Evolutionary conservation across 2,113 vertebrate genomes (phyloP).

Genomic region (Halichoeres trimaculatus): DNA sequence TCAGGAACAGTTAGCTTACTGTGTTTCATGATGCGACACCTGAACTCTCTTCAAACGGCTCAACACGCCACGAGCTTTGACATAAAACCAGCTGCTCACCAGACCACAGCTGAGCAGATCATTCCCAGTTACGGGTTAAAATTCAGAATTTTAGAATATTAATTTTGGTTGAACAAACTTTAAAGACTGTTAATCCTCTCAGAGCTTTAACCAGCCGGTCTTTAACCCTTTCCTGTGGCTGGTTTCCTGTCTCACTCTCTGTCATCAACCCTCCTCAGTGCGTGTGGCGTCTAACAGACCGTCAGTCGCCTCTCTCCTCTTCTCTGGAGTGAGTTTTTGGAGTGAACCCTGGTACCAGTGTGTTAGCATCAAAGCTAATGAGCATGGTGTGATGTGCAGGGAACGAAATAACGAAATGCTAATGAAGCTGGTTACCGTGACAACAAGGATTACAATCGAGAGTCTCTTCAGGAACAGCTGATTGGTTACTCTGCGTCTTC

Average conservation of each 20-base stretch:
- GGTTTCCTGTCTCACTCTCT: background rate
- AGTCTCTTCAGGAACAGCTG: conserved; percentile 2
- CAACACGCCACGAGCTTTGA: background rate
- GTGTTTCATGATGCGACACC: background rate
- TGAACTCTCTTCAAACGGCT: conserved; percentile 3
- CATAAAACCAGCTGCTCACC: conserved; percentile 5
- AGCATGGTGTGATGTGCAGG: conserved; percentile 10
- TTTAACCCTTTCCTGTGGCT: background rate
- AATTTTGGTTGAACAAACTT: no score
- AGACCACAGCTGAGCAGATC: no score
- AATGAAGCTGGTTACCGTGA: conserved; percentile 14
- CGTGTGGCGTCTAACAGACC: no score
- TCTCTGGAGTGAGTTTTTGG: background rate
- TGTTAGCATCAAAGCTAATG: conserved; percentile 39
- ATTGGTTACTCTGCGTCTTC: conserved; percentile 26
- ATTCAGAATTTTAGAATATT: no score
- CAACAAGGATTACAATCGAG: background rate
- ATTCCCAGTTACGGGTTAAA: no score
- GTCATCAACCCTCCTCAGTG: background rate
- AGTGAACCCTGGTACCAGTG: background rate
- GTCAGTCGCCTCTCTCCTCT: no score
- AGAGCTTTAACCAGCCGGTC: no score
- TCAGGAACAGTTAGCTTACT: no score
- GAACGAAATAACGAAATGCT: background rate
- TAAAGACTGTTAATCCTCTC: no score